phyloP scores from a whole-genome alignment of 2,888 invertebrate genomes.

The Drosophila heteroneura region DNA sequence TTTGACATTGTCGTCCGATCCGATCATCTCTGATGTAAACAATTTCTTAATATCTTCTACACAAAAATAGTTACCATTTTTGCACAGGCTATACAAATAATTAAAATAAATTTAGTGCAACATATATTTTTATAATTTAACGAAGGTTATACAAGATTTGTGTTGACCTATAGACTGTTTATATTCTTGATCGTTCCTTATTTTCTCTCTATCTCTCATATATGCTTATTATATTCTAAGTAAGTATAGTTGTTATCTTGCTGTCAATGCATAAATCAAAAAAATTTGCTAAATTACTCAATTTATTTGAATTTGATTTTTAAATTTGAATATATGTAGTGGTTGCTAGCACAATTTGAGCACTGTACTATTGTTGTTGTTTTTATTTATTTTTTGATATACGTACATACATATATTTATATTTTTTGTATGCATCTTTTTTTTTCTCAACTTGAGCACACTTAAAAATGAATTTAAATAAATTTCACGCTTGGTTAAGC shows the following conservation, averaged over 20 bases:
- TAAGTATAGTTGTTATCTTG: constrained; percentile 14
- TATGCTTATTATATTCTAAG: not conserved
- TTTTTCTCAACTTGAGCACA: constrained; percentile 72
- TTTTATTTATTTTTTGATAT: constrained; percentile 1
- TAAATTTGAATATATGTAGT: constrained; percentile 37
- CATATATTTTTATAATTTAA: not conserved
- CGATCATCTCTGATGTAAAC: not conserved
- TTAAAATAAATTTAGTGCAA: not conserved
- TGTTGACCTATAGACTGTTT: not conserved
- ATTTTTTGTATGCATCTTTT: constrained; percentile 41
- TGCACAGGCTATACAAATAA: not conserved
- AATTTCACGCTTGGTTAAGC: constrained; percentile 81
- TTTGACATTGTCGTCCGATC: not conserved
- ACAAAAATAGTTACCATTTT: not conserved
- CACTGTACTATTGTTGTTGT: constrained; percentile 6
- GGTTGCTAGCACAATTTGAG: constrained; percentile 20
- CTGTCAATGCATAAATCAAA: constrained; percentile 46
- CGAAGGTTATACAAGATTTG: not conserved
- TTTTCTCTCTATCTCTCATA: not conserved
- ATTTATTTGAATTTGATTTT: constrained; percentile 44
- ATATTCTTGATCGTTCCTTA: not conserved
- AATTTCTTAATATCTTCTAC: not conserved
- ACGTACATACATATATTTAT: constrained; percentile 8
- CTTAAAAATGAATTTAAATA: constrained; percentile 82
- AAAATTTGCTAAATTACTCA: constrained; percentile 44